These are phyloP conservation scores for Tachystola acroxantha DNA, from an alignment of 2,888 invertebrate species.

Conservation along the genomic window DNA sequence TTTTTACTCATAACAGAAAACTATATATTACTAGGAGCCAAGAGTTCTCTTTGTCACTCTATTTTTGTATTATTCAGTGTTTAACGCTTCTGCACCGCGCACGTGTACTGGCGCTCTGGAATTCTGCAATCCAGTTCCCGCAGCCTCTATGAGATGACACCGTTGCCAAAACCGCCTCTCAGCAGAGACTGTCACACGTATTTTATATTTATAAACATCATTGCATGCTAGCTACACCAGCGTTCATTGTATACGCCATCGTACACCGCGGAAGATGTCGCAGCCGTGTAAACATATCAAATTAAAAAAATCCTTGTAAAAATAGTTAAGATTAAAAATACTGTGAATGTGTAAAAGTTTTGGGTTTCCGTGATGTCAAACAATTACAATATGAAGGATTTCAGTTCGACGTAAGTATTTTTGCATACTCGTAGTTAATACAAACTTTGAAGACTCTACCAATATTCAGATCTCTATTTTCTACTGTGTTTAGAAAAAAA, in stretches of 20 bases:
- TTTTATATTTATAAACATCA: constrained; percentile 41
- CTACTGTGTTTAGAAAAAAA: too few species aligned
- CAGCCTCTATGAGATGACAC: constrained; percentile 11
- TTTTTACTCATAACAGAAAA: too few species aligned
- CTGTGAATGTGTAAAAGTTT: constrained; percentile 9
- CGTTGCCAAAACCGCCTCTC: constrained; percentile 21
- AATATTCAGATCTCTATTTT: too few species aligned
- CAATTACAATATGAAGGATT: constrained; percentile 68
- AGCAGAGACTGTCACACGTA: constrained; percentile 13
- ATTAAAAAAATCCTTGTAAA: constrained; percentile 32
- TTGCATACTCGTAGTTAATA: too few species aligned
- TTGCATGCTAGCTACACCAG: constrained; percentile 22
- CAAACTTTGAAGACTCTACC: too few species aligned
- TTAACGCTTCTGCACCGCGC: background rate
- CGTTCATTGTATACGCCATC: constrained; percentile 38
- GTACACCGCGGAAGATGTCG: constrained; percentile 42
- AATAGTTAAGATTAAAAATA: constrained; percentile 14
- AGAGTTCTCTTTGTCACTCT: too few species aligned
- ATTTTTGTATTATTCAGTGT: too few species aligned
- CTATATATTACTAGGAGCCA: too few species aligned
- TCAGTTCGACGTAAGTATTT: constrained; percentile 67
- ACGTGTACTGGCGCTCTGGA: constrained; percentile 10
- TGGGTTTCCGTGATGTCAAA: constrained; percentile 43
- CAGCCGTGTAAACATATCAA: constrained; percentile 31
- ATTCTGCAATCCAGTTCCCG: constrained; percentile 12